Evolutionary conservation across 1,140 invertebrate species (phyloP), one percentile per base, ranked within the genome.

Genomic region (Drosophila takahashii): DNA sequence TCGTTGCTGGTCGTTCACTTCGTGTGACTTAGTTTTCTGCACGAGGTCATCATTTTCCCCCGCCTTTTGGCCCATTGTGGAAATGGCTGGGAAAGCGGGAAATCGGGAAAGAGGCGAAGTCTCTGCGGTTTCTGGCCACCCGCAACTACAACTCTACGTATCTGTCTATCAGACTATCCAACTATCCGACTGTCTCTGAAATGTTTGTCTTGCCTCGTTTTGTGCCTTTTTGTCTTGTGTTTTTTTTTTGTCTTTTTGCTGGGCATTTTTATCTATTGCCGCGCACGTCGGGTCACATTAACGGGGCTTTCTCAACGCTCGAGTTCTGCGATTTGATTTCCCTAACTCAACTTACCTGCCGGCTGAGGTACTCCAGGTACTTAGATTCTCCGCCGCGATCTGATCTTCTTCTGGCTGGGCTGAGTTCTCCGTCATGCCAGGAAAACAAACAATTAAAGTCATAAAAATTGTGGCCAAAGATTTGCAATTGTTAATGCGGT

Each of bases 281-380:
- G 73, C 66, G 81, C 80, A 84, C 81, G 81, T 85, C 73, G 79
- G 84, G 79, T 83, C 83, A 86, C 79, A 83, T 86, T 86, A 86
- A 86, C 83, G 83, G 83, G 81, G 66, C 83, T 87, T 86, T 86
- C 79, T 83, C 71, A 77, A 85, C 77, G 81, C 81, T 84, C 81
- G 81, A 85, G 83, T 83, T 86, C 54, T 89, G 75, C 79, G 72
- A 87, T 87, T 87, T 87, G 83, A 86, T 87, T 87, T 83, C 61
- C 65, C 56, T 81, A 58, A 45, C 77, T 71, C 47, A 32, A 50
- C 47, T 66, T 64, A 27, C 66, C 66, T 47, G 37, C 53, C 57
- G 39, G 10, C 34, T 27, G 8, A 15, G 53, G 37, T 65, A 47
- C 45, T 9, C 41, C n/a, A 41, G n/a, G n/a, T 15, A 4, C 41